phyloP scores from a whole-genome alignment of 2,113 vertebrate genomes.

The Clupea harengus region DNA sequence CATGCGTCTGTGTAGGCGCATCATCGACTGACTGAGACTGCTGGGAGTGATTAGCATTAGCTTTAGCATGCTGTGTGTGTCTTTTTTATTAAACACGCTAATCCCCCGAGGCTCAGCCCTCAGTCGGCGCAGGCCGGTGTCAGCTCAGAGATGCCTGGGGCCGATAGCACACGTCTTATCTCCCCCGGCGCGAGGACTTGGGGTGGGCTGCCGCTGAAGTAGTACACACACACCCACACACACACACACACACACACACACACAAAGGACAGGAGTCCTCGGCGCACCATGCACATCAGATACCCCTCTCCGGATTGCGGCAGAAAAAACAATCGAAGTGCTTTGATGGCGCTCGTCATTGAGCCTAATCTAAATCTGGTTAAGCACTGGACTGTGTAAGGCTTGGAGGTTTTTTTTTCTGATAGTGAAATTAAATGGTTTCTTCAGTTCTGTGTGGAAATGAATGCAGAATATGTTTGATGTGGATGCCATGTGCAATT shows the following conservation, averaged over 20 bases:
- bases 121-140: conserved; percentile 44
- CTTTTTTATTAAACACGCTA: conserved; percentile 32
- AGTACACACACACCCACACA: neutral
- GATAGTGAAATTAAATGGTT: neutral
- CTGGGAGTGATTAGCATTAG: neutral
- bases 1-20: neutral
- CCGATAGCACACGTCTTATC: conserved; percentile 50
- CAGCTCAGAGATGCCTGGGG: conserved; percentile 46
- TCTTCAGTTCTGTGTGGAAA: neutral
- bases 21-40: neutral
- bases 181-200: conserved; percentile 37
- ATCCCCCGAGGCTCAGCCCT: conserved; percentile 51
- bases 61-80: neutral
- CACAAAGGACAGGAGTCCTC: conserved; percentile 23
- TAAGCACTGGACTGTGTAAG: neutral
- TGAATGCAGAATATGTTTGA: neutral
- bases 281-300: conserved; percentile 24
- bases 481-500: neutral
- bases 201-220: conserved; percentile 47
- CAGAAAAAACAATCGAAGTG: neutral
- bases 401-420: neutral
- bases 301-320: neutral
- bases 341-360: neutral
- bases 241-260: neutral
- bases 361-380: conserved; percentile 3